Evolutionary conservation across 2,888 invertebrate genomes (phyloP), one percentile per base, ranked within the genome.

Genomic region (Geophilus truncorum): DNA sequence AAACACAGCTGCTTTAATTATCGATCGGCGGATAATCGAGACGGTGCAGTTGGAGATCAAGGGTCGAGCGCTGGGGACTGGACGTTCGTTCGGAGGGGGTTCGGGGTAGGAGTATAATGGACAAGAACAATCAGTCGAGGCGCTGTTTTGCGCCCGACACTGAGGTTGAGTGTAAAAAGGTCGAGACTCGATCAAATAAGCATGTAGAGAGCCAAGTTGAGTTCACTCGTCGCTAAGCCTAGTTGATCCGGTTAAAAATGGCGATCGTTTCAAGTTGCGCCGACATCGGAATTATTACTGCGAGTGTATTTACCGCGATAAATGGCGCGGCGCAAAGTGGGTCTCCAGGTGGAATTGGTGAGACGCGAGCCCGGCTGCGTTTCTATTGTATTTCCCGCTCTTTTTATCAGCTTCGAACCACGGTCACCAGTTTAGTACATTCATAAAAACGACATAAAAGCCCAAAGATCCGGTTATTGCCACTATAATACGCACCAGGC

Each of bases 311-410:
- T 70, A 70, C 70, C 28, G 25, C 70, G 28, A 70, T 51, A 6
- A 25, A 70, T 70, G 70, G 70, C 25, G 15, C 28, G 28, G 70
- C 12, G 70, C 70, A 70, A 70, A 70, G 70, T 70, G 70, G 70
- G 70, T 70, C 70, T 70, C 28, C 70, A 70, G 70, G 70, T 28
- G 70, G 28, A 70, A 70, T 70, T 70, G 70, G 70, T 28, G 28
- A 70, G 12, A 70, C 70, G 70, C 70, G 70, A 70, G 28, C 12
- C 70, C 15, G n/a, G 70, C 28, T 70, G n/a, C 70, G 10, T 28
- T 70, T 70, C 70, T 70, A 70, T 70, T 70, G 70, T 70, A 70
- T 70, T 70, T 70, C 70, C 70, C 70, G 70, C 70, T 70, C 70
- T 70, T 70, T 70, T 70, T 70, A 70, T 70, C 70, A 70, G 70